Evolutionary conservation across 2,888 invertebrate genomes (phyloP), one percentile per base, ranked within the genome.

Genomic region (Micoletzkya japonica): DNA sequence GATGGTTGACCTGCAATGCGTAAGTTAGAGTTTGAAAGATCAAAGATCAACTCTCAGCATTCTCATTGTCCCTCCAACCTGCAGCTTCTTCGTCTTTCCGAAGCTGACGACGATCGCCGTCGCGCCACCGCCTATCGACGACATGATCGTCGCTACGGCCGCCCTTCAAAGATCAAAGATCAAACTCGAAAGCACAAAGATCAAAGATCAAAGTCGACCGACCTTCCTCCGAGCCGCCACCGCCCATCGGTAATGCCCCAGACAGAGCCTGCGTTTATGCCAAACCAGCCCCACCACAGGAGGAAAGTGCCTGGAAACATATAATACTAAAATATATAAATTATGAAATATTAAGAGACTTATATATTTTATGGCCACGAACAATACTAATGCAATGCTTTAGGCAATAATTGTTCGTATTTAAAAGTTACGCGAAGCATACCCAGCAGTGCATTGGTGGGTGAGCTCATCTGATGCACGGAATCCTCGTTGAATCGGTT

Each of bases 241-340:
- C 81, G 57, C 4, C 81, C 81, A 17, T 74, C 74, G 10, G 81
- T 81, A 24, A 81, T 78, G 2, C 81, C 81, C 79, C 79, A 80
- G 56, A 80, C 79, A 0, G 78, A 78, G 20, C 81, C 81, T 14
- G 78, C 78, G 68, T 81, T 81, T 59, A 81, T 79, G 32, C 81
- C 81, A 64, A 81, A 78, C 81, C 81, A 81, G 58, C 81, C 81
- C 81, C 81, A 81, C 81, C 81, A 81, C 10, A 81, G 68, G n/a
- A 81, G 73, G 68, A 81, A 81, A 10, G 79, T 79, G 34, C 80
- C 77, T 75, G 70, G 39, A 73, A 52, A 20, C 20, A 32, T 17
- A 50, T 14, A 20, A 17, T 14, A 56, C 56, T 10, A 20, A 56
- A 64, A 64, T 39, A 24, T 14, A 58, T 14, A 37, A 17, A n/a